Base-by-base conservation (phyloP, 2,888 invertebrate species). In the Melitaea athalia region DNA sequence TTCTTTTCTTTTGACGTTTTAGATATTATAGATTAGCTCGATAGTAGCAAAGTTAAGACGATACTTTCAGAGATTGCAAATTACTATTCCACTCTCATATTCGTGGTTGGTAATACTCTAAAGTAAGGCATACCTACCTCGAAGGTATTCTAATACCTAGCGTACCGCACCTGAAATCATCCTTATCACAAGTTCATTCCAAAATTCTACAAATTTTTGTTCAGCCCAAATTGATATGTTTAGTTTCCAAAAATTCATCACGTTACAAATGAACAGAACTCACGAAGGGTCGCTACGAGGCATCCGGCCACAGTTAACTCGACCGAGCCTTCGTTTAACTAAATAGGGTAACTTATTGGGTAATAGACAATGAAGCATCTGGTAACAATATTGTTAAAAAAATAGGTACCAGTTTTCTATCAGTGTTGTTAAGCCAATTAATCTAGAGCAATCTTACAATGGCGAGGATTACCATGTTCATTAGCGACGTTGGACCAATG, bases 181-280 rank as follows among this genome's bases (percentile, higher is more conserved):
- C 82, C 84, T 83, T 88, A 89, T 83, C 85, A 83, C 81, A 90
- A 89, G 85, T 89, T 87, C 89, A 85, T 87, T 87, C 88, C 89
- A 83, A 81, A 80, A 80, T 79, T 79, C 82, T 85, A 84, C 80
- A 81, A 79, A 78, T 75, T 81, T 82, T 84, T 82, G 81, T 78
- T 88, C 88, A 92, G 91, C 91, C 87, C 87, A 86, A 84, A 83
- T 91, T 92, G 92, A 92, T 92, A 92, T 92, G 92, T 92, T 89
- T 92, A 91, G 91, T 89, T 87, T 81, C 67, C 88, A 87, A 85
- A 89, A 87, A 88, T 89, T 88, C 87, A 87, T 87, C 82, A 89
- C 86, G 78, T 55, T 55, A 88, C 82, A 87, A 79, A 61, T 70
- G 85, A 82, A 73, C 75, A 78, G 82, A 74, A 72, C 78, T 78